Conservation (phyloP, 2,888 invertebrate genomes). For the Anticlea derivata region DNA sequence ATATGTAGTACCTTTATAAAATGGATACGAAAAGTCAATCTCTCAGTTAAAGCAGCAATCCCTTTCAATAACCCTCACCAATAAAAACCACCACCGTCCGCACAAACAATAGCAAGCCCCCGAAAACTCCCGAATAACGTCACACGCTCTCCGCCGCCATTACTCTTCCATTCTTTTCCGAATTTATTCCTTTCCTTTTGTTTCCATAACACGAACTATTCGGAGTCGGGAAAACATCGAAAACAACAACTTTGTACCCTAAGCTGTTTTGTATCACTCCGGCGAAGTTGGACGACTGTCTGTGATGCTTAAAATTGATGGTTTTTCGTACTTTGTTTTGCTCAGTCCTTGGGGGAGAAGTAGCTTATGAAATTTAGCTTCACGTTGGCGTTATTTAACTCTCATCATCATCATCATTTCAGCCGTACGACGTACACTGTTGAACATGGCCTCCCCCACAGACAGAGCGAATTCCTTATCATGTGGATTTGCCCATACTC, state of each 20-base stretch:
- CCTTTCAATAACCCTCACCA: slow-evolving; percentile 10
- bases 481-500: too few relatives aligned
- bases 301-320: slow-evolving; percentile 36
- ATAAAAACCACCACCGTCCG: slow-evolving; percentile 6
- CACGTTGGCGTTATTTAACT: slow-evolving; percentile 3
- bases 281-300: slow-evolving; percentile 28
- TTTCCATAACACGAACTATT: slow-evolving; percentile 32
- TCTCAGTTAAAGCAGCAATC: slow-evolving; percentile 1
- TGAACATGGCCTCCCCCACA: too few relatives aligned
- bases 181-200: slow-evolving; percentile 33
- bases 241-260: slow-evolving; percentile 33
- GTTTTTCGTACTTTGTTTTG: slow-evolving; percentile 23
- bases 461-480: too few relatives aligned
- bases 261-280: slow-evolving; percentile 39
- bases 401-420: too few relatives aligned
- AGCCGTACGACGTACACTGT: too few relatives aligned
- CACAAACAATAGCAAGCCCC: slow-evolving; percentile 16
- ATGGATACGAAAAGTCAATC: too few relatives aligned
- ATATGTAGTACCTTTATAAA: too few relatives aligned
- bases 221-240: slow-evolving; percentile 24
- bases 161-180: slow-evolving; percentile 22
- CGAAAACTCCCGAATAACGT: slow-evolving; percentile 18
- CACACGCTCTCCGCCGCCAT: slow-evolving; percentile 21
- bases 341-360: slow-evolving; percentile 6
- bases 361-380: slow-evolving; percentile 18